Percentiles rank a stretch among this genome's conserved stretches.
Evolutionary conservation across 2,888 invertebrate genomes (phyloP).

Genomic region (Lasioglossum zephyrum): DNA sequence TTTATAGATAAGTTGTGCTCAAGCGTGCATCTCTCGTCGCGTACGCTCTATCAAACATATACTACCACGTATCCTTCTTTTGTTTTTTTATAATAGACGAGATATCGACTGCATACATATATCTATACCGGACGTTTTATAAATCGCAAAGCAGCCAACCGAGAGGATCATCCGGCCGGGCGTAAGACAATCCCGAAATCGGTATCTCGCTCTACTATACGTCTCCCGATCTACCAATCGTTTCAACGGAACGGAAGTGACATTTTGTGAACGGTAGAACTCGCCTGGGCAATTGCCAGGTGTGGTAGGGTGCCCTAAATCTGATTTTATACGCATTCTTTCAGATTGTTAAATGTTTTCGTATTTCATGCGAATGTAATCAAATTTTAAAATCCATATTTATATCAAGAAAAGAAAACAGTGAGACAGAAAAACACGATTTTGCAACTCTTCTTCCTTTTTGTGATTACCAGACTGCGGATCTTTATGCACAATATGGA

Average conservation of each 20-base stretch:
- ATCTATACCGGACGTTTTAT: conserved; percentile 48
- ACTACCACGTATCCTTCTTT: conserved; percentile 50
- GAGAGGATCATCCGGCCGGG: neutral
- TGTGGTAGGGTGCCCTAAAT: too few relatives aligned
- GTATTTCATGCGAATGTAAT: too few relatives aligned
- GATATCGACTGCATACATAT: conserved; percentile 64
- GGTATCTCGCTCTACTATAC: neutral
- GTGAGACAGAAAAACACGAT: too few relatives aligned
- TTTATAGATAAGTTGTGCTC: conserved; percentile 75
- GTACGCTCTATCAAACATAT: conserved; percentile 60
- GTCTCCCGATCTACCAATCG: neutral
- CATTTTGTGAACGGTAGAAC: neutral
- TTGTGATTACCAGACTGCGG: too few relatives aligned
- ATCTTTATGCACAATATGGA: too few relatives aligned
- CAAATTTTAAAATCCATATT: too few relatives aligned
- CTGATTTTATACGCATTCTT: too few relatives aligned
- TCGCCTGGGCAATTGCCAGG: too few relatives aligned
- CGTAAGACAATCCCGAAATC: conserved; percentile 16
- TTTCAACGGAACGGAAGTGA: neutral
- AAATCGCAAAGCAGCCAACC: conserved; percentile 45
- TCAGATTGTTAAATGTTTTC: too few relatives aligned
- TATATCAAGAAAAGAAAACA: too few relatives aligned
- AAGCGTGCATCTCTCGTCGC: conserved; percentile 63
- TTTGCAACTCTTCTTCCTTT: too few relatives aligned
- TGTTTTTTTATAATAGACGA: conserved; percentile 58